Base-by-base conservation (phyloP, 2,888 invertebrate species). In the Coecobrya sp. region DNA sequence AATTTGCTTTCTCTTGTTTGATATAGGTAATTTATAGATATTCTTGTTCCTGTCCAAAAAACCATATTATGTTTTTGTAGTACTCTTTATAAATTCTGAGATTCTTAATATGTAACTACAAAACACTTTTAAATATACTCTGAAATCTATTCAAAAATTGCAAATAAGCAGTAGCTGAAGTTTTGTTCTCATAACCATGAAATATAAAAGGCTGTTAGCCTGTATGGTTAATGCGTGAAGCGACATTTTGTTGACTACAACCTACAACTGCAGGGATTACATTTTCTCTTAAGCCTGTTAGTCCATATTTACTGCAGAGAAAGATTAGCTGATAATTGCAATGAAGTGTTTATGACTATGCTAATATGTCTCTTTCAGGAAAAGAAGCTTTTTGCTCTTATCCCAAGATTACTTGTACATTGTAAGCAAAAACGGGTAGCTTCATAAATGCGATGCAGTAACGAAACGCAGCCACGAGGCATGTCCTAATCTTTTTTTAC, bases 331-430 rank as follows among this genome's bases (percentile, higher is more conserved):
- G 90, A 91, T 91, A 91, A 91, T 85, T 68, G 86, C 76, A 76
- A 86, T 91, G 90, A 91, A 79, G 86, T 91, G 90, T 91, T 91
- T 91, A 91, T 91, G 90, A 86, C 76, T 86, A 76, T 86, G 42
- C 52, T 49, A 45, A 49, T 45, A 45, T 22, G 45, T 45, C 45
- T 19, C 22, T 76, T 49, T 45, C 45, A 25, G n/a, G n/a, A n/a
- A n/a, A n/a, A 76, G 19, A 76, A 10, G 49, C 68, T 68, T 68
- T 68, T 16, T 36, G 30, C 68, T 68, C 5, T 68, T 68, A 62
- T 22, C 19, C 62, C 62, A 68, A 68, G 30, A 25, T 36, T 22
- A 27, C 25, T 49, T 68, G 36, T 59, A 22, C 27, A 25, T 25
- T 65, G 7, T 1, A 81, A 7, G 13, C 55, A 13, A 81, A 16